Conservation (phyloP, 2,888 invertebrate species). For the Fissipunctia ypsillon region DNA sequence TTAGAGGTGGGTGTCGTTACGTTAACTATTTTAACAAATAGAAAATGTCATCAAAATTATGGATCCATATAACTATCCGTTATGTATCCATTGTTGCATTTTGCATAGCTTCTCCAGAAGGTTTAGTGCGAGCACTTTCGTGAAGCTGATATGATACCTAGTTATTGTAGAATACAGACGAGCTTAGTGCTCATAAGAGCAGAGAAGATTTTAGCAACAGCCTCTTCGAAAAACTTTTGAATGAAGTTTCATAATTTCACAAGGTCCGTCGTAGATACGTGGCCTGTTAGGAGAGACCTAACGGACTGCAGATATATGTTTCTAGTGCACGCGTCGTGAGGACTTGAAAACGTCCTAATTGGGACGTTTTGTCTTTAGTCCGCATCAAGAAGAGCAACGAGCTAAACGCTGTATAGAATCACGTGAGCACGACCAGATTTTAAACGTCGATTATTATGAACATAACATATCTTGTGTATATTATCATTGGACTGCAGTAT, state of each 20-base stretch:
- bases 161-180: neutral
- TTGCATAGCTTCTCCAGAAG: neutral
- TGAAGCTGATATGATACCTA: neutral
- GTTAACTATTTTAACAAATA: neutral
- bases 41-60: neutral
- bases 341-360: too few relatives aligned
- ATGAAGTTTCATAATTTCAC: neutral
- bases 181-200: neutral
- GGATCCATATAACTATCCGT: neutral
- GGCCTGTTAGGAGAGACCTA: too few relatives aligned
- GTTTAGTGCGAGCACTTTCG: neutral
- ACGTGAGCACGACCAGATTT: too few relatives aligned
- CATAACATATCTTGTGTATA: too few relatives aligned
- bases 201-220: neutral
- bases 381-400: too few relatives aligned
- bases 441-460: too few relatives aligned
- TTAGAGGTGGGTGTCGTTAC: conserved; percentile 91
- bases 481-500: too few relatives aligned
- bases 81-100: neutral
- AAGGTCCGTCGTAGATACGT: neutral
- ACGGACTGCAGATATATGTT: too few relatives aligned
- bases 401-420: too few relatives aligned
- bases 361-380: too few relatives aligned
- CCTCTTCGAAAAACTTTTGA: neutral
- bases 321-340: too few relatives aligned